A percentile compares a stretch with the other conserved stretches of the same genome.
These are phyloP conservation scores for Empidonax traillii DNA, from an alignment of 2,113 vertebrate species.

Conservation along the genomic window DNA sequence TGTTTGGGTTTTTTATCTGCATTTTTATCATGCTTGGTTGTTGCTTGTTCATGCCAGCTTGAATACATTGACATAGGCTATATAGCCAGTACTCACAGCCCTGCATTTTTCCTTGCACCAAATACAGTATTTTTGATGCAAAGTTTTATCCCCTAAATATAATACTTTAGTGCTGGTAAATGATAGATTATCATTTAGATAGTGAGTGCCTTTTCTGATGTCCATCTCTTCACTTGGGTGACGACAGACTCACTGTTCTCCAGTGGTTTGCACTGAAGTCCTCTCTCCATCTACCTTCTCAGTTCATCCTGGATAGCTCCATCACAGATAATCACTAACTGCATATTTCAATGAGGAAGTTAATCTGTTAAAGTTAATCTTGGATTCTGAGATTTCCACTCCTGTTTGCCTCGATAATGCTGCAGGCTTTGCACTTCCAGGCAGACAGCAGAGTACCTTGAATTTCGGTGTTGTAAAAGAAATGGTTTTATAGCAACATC, in stretches of 20 bases:
- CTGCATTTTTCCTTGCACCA: neutral
- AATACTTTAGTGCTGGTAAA: neutral
- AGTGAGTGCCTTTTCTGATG: neutral
- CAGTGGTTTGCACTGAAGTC: neutral
- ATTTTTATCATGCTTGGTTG: neutral
- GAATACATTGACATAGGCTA: neutral
- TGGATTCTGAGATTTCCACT: constrained; percentile 2
- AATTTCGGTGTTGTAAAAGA: neutral
- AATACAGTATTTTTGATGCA: neutral
- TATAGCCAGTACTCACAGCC: neutral
- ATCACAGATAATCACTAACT: neutral
- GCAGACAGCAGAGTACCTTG: neutral
- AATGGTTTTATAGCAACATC: neutral
- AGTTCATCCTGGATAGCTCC: neutral
- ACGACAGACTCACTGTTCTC: neutral
- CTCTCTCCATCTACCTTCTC: neutral
- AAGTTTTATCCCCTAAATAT: neutral
- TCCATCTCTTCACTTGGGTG: neutral
- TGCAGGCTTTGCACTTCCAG: neutral
- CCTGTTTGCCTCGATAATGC: neutral
- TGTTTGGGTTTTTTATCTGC: rapidly evolving
- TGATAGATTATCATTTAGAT: neutral
- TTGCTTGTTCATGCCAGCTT: neutral
- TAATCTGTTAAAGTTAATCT: constrained; percentile 9
- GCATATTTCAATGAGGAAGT: neutral